A percentile compares a stretch with the other conserved stretches of the same genome.
Evolutionary conservation across 2,113 vertebrate genomes (phyloP).

Genomic region (Cervus canadensis): DNA sequence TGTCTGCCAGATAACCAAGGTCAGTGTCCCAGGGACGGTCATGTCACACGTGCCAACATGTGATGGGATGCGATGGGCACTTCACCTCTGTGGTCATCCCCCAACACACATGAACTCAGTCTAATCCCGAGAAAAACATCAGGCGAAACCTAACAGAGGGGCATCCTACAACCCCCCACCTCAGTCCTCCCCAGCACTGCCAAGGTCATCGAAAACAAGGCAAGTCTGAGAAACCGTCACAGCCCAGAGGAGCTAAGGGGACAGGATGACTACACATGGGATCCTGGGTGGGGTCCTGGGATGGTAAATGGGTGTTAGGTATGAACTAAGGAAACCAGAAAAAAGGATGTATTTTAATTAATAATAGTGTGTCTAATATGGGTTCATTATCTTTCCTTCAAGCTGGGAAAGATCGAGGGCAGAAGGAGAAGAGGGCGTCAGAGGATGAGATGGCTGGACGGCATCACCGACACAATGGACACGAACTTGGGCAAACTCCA

Average conservation of each 20-base stretch:
- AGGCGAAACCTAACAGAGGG: background rate
- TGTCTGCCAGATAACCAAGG: background rate
- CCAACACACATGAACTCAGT: background rate
- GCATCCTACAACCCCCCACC: background rate
- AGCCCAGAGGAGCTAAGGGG: background rate
- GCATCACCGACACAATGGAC: background rate
- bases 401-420: background rate
- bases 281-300: background rate
- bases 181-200: background rate
- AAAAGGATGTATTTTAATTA: background rate
- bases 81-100: background rate
- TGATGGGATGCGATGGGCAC: background rate
- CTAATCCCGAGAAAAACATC: background rate
- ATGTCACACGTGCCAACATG: accelerated
- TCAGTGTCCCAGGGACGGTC: accelerated
- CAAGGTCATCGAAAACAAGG: background rate
- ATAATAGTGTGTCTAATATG: background rate
- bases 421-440: background rate
- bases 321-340: background rate
- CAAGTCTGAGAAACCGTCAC: background rate
- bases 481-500: background rate
- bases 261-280: background rate
- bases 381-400: background rate
- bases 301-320: background rate
- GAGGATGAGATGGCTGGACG: background rate